A percentile compares a stretch with the other conserved stretches of the same genome.
These are phyloP conservation scores for Zalophus californianus DNA, from an alignment of 2,797 vertebrate species.

Conservation along the genomic window DNA sequence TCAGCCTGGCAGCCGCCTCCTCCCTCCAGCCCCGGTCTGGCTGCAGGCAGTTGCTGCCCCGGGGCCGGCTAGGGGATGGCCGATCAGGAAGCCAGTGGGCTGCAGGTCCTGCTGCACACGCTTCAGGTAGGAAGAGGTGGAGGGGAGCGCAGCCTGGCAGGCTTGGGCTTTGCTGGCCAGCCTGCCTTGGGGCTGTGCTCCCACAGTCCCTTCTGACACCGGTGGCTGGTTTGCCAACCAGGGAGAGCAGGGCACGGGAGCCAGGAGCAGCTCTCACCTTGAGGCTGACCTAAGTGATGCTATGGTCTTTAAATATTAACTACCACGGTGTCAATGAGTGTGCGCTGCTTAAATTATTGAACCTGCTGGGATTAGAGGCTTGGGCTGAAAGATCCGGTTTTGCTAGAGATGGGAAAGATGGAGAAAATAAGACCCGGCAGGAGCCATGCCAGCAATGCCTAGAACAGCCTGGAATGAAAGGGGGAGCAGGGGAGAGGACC, in stretches of 20 bases:
- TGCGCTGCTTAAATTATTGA: slow-evolving; percentile 64
- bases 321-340: slow-evolving; percentile 19
- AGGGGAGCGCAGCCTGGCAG: slow-evolving; percentile 49
- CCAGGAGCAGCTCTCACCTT: slow-evolving; percentile 67
- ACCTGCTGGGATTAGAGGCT: slow-evolving; percentile 42
- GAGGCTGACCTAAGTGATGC: slow-evolving; percentile 70
- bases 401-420: slow-evolving; percentile 61
- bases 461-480: neutral
- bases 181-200: slow-evolving; percentile 22
- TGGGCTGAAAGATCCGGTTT: neutral
- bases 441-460: neutral
- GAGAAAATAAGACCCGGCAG: slow-evolving; percentile 14
- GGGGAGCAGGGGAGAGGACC: neutral
- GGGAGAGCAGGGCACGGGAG: neutral
- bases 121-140: slow-evolving; percentile 92
- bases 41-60: slow-evolving; percentile 38
- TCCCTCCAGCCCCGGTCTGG: slow-evolving; percentile 73
- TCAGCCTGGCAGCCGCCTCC: slow-evolving; percentile 81
- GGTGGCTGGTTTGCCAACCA: neutral
- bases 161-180: slow-evolving; percentile 67
- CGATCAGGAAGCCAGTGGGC: slow-evolving; percentile 90
- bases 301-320: slow-evolving; percentile 61
- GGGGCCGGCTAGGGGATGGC: slow-evolving; percentile 89
- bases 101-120: slow-evolving; percentile 93
- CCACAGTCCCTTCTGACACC: neutral